Base-by-base conservation (phyloP, 2,888 invertebrate species). In the Yponomeuta plumbellus region DNA sequence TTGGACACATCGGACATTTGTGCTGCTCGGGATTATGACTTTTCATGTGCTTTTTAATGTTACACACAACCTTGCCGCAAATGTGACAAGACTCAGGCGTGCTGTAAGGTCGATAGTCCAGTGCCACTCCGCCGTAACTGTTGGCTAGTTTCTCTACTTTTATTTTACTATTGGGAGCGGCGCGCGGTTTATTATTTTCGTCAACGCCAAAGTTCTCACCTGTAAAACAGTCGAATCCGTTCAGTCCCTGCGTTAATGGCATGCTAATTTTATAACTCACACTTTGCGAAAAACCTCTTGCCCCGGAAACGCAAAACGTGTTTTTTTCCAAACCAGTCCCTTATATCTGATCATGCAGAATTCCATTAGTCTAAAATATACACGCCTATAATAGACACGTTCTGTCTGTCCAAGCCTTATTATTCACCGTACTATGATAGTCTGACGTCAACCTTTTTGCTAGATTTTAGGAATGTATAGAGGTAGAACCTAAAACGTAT, bases 1-100 rank as follows among this genome's bases (percentile, higher is more conserved):
- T 92, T 62, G 92, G 92, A 80, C 94, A 94, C 74, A 93, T 81
- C 3, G 94, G 93, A 73, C 94, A 94, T 75, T 92, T 92, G 78
- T 93, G 93, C 74, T 92, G 92, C 74, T 93, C 93, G 20, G 94
- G 93, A 71, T 92, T 92, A 79, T 94, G 94, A 52, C 93, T 93
- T 79, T 94, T 93, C 83, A 93, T 86, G 77, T 94, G 94, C 77
- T 94, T 94, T 92, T 94, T 94, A 75, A 94, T 87, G 84, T 94
- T 94, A 77, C 91, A 93, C 72, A 94, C 94, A 70, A 91, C 89
- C 86, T 94, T 94, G 70, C 93, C 93, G 83, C 94, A 94, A 72
- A 93, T 80, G 71, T 86, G 88, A 86, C 94, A 95, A 72, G 92
- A 85, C 81, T 92, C 93, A 73, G 92, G 85, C 70, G 81, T 80